These are phyloP conservation scores for Tinamus guttatus DNA, from an alignment of 2,113 vertebrate genomes.

Conservation along the genomic window DNA sequence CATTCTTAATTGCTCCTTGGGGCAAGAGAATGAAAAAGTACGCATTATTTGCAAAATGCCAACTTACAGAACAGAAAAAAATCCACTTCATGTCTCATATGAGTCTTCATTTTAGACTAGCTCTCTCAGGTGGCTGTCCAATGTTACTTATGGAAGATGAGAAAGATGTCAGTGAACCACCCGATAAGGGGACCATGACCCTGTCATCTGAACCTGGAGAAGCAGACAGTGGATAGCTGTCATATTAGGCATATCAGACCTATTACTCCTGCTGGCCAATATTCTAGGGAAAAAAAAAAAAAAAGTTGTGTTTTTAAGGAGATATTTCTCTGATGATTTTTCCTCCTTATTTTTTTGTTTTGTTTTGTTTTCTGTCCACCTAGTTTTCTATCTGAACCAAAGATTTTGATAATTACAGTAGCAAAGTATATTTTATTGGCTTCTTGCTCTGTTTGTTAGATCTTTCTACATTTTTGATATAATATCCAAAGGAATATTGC, in stretches of 20 bases:
- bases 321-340: not conserved
- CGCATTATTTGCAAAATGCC: not conserved
- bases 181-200: not conserved
- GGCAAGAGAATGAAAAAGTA: not conserved
- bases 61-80: not conserved
- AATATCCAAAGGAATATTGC: not conserved
- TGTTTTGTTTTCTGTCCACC: not conserved
- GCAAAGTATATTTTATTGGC: not conserved
- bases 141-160: not conserved
- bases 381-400: not conserved
- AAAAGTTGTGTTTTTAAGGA: not conserved
- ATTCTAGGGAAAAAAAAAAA: not conserved
- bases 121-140: not conserved
- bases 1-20: not conserved
- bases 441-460: not conserved
- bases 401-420: not conserved
- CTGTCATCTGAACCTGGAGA: not conserved
- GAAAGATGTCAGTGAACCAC: not conserved
- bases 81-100: not conserved
- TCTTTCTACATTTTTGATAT: not conserved
- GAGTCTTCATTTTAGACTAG: not conserved
- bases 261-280: not conserved
- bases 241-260: not conserved
- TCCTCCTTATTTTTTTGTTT: not conserved
- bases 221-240: not conserved